Conservation (phyloP, 2,113 vertebrate species). For the Drymodes brunneopygia region DNA sequence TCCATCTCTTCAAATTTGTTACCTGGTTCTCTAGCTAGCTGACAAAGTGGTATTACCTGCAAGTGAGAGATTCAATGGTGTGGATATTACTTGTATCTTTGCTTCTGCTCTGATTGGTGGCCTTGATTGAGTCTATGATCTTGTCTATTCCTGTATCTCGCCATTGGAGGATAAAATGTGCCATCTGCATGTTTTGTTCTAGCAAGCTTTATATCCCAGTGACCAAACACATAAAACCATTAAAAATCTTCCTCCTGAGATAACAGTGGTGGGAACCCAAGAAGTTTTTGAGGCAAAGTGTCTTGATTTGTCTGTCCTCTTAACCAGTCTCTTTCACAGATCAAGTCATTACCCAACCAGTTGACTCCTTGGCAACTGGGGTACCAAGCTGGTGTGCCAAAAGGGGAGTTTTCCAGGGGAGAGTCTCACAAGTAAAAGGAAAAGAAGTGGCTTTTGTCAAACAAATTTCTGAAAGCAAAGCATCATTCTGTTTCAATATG, state of each 20-base stretch:
- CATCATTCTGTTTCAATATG: not conserved
- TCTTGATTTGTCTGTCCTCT: not conserved
- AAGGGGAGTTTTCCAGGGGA: not conserved
- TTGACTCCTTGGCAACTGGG: not conserved
- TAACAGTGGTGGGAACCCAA: not conserved
- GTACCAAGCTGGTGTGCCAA: not conserved
- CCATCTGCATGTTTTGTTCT: not conserved
- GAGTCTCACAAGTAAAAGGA: not conserved
- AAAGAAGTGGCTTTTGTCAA: not conserved
- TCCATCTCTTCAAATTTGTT: not conserved
- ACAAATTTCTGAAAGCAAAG: not conserved
- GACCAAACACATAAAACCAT: not conserved
- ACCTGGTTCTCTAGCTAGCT: not conserved
- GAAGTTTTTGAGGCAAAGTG: not conserved
- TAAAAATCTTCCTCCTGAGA: not conserved
- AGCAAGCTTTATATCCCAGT: not conserved
- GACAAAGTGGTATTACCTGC: not conserved
- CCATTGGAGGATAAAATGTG: not conserved
- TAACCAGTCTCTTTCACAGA: not conserved
- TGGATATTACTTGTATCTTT: not conserved
- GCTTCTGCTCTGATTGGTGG: not conserved
- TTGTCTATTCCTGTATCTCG: not conserved
- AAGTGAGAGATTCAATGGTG: rapidly evolving
- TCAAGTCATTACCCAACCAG: not conserved
- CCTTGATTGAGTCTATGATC: not conserved